Base-by-base conservation (phyloP, 2,797 vertebrate species). In the Enteromius treurensis region DNA sequence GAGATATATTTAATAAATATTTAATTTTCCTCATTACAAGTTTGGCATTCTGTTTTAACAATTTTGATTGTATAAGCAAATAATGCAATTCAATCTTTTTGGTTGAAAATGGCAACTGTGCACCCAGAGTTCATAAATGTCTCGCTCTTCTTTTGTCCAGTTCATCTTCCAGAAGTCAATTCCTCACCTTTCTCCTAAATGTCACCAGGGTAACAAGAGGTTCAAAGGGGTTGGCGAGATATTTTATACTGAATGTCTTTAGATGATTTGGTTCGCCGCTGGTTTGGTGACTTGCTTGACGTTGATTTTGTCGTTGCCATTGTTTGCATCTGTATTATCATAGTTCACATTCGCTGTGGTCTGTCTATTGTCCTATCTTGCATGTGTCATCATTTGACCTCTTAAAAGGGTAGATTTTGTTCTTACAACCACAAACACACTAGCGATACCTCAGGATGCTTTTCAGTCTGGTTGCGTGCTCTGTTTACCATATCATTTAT, bases 41-140 rank as follows among this genome's bases (percentile, higher is more conserved):
- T 79, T 64, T 79, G 45, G 77, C 19, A 34, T 79, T 34, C 29
- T 23, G 29, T 79, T 65, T 67, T 49, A 51, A 34, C 77, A 23
- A 49, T 78, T 32, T 78, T 77, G 37, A 47, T 77, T 9, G 76
- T 64, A 5, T 32, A 64, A 60, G 45, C 1, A 3, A 47, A 79
- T 79, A 17, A 67, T 51, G 42, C 4, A 4, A 65, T 78, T 67
- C 51, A 78, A 78, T 19, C 62, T 49, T 4, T 78, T 65, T 65
- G 23, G 76, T 49, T 42, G 26, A 32, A 78, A 78, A 78, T 47
- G 77, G 17, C 23, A 75, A 67, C 60, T 14, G 60, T 67, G 34
- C 26, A 49, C 42, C 5, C 32, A 0, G 76, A 77, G 40, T 78
- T 47, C 3, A 32, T 77, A 60, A 3, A 77, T 77, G 23, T 42